A percentile compares a stretch with the other conserved stretches of the same genome.
phyloP scores from a whole-genome alignment of 2,113 vertebrate genomes.

The Malaclemys terrapin region DNA sequence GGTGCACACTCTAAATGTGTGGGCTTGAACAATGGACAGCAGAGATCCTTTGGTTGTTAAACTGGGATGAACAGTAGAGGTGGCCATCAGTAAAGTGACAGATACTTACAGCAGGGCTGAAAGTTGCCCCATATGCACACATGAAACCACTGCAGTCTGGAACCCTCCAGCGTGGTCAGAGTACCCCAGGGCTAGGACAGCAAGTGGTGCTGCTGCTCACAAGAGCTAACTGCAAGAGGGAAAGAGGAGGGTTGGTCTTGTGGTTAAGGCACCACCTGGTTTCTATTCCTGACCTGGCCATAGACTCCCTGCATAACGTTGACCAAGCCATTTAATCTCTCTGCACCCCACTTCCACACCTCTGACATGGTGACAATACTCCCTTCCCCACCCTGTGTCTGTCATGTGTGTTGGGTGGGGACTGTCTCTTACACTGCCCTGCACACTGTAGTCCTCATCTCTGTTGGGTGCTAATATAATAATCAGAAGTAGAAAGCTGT shows the following conservation, averaged over 20 bases:
- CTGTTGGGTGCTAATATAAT: neutral
- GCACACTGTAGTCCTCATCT: neutral
- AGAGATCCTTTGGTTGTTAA: fast-evolving
- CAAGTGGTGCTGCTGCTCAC: neutral
- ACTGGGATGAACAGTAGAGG: neutral
- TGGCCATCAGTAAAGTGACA: neutral
- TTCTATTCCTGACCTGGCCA: fast-evolving
- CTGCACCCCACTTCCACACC: neutral
- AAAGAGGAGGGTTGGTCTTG: fast-evolving
- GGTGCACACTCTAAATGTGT: fast-evolving
- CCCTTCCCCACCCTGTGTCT: fast-evolving
- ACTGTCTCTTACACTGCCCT: neutral
- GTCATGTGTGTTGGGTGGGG: fast-evolving
- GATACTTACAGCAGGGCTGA: fast-evolving
- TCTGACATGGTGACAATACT: fast-evolving
- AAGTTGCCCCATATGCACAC: fast-evolving
- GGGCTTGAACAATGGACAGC: neutral
- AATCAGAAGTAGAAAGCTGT: neutral
- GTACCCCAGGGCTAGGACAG: neutral
- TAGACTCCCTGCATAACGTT: neutral
- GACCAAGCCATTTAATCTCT: neutral
- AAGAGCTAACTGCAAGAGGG: fast-evolving
- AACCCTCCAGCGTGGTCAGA: fast-evolving
- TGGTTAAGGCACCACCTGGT: fast-evolving
- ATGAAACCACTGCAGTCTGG: fast-evolving